Conservation (phyloP, 1,140 invertebrate genomes). For the Platyura marginata region DNA sequence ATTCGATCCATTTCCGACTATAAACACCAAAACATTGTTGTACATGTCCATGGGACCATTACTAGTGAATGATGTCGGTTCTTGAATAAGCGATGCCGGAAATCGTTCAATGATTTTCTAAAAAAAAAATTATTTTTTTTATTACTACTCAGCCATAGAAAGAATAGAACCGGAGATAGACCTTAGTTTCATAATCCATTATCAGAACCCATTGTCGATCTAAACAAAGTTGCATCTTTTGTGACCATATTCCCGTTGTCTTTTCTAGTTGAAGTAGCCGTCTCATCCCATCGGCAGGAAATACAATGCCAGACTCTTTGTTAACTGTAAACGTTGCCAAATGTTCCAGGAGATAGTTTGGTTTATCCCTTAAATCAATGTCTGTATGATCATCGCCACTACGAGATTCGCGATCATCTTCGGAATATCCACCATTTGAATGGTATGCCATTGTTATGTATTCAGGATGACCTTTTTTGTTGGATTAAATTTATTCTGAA, state of each 20-base stretch:
- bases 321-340: slow-evolving; percentile 96
- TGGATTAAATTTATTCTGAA: too few relatives aligned
- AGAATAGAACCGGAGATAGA: slow-evolving; percentile 26
- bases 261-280: slow-evolving; percentile 90
- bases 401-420: slow-evolving; percentile 14
- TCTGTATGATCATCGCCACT: slow-evolving; percentile 16
- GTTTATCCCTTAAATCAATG: slow-evolving; percentile 33
- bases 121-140: slow-evolving; percentile 16
- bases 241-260: slow-evolving; percentile 89
- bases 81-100: slow-evolving; percentile 75
- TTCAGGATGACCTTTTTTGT: too few relatives aligned
- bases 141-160: neutral
- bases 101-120: slow-evolving; percentile 93
- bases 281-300: slow-evolving; percentile 88
- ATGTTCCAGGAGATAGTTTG: slow-evolving; percentile 84
- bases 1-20: slow-evolving; percentile 47
- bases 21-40: slow-evolving; percentile 96
- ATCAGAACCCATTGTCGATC: slow-evolving; percentile 81
- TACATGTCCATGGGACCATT: slow-evolving; percentile 92
- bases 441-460: neutral
- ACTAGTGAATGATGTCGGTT: slow-evolving; percentile 93
- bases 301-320: slow-evolving; percentile 67
- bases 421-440: slow-evolving; percentile 14
- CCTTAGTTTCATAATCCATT: slow-evolving; percentile 91
- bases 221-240: slow-evolving; percentile 86